Percentiles rank a stretch among this genome's conserved stretches.
Conservation (phyloP, 2,797 vertebrate species). For the Myotis vivesi region DNA sequence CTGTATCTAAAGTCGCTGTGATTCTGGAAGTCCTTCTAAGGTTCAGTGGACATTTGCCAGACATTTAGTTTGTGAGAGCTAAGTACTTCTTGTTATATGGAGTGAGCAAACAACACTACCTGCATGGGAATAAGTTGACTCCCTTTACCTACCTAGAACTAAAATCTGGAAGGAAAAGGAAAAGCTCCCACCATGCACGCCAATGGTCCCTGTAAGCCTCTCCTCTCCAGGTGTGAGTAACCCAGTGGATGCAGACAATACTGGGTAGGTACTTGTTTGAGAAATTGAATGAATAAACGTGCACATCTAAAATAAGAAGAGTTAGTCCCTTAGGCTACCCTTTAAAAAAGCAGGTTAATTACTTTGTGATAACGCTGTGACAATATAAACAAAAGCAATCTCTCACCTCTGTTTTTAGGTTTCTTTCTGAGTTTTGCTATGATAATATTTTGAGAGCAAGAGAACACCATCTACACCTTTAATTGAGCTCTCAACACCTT, state of each 20-base stretch:
- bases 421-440: not conserved
- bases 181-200: not conserved
- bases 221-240: not conserved
- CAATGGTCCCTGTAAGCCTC: not conserved
- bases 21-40: conserved; percentile 63
- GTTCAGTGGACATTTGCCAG: conserved; percentile 59
- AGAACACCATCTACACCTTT: not conserved
- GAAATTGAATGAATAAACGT: not conserved
- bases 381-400: not conserved
- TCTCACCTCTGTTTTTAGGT: not conserved
- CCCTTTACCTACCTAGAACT: not conserved
- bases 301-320: not conserved
- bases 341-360: not conserved
- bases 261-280: not conserved
- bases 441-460: not conserved
- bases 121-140: conserved; percentile 51
- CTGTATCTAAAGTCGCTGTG: conserved; percentile 51
- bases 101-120: not conserved
- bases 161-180: not conserved
- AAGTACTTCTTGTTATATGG: conserved; percentile 50
- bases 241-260: not conserved
- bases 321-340: not conserved
- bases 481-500: not conserved
- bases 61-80: conserved; percentile 51
- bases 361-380: not conserved